A percentile compares a stretch with the other conserved stretches of the same genome.
Conservation (phyloP, 1,140 invertebrate species). For the Druon quercuslanigerum region DNA sequence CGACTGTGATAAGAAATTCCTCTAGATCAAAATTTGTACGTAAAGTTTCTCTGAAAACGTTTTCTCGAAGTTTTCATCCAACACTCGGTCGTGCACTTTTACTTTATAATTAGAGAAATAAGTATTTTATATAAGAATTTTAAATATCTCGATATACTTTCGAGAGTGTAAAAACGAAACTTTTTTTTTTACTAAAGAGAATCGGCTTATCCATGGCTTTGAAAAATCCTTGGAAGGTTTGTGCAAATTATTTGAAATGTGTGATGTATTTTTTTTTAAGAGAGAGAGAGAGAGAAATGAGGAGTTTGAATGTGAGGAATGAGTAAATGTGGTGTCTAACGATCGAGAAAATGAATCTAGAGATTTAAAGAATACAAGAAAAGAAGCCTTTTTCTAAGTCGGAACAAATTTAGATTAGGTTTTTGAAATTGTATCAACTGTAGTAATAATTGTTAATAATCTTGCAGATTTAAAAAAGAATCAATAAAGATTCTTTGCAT, state of each 20-base stretch:
- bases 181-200: constrained; percentile 36
- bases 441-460: too few species aligned
- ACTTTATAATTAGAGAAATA: constrained; percentile 1
- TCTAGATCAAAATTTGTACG: background rate
- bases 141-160: background rate
- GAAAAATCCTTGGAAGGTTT: constrained; percentile 34
- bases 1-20: background rate
- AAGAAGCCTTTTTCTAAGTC: too few species aligned
- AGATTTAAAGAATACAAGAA: too few species aligned
- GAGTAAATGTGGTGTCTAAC: constrained; percentile 1
- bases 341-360: background rate
- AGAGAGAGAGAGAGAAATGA: background rate
- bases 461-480: too few species aligned
- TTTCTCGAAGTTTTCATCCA: background rate
- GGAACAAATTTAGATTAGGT: too few species aligned
- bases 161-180: background rate
- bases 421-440: too few species aligned
- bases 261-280: constrained; percentile 31
- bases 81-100: constrained; percentile 4
- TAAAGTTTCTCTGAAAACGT: background rate
- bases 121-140: background rate
- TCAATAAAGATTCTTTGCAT: too few species aligned
- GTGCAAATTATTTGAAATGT: background rate
- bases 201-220: constrained; percentile 56
- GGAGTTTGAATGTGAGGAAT: constrained; percentile 34